phyloP scores from a whole-genome alignment of 1,140 invertebrate genomes.

The Danaus melanippus region DNA sequence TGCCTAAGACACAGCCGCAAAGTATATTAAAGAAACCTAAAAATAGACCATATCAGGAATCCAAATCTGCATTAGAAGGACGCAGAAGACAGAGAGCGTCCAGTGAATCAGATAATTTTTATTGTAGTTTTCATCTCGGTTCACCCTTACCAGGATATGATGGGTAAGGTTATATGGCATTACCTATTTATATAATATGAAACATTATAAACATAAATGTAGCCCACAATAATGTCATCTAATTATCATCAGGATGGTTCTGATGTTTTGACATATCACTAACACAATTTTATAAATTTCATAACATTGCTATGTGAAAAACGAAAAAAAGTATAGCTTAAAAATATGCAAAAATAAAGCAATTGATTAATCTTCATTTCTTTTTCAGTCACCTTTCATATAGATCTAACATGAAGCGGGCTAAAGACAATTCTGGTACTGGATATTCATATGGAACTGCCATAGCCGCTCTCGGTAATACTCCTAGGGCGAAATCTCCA shows the following conservation, averaged over 20 bases:
- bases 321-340: too few species aligned
- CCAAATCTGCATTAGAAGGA: constrained; percentile 39
- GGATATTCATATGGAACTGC: constrained; percentile 59
- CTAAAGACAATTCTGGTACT: constrained; percentile 59
- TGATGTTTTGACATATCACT: too few species aligned
- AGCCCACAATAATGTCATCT: too few species aligned
- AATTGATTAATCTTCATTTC: background rate
- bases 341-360: too few species aligned
- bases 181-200: constrained; percentile 7
- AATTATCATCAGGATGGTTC: too few species aligned
- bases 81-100: constrained; percentile 55
- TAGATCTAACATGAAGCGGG: constrained; percentile 52
- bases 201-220: background rate
- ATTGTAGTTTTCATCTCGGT: constrained; percentile 43
- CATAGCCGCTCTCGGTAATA: constrained; percentile 31
- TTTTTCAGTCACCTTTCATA: constrained; percentile 44
- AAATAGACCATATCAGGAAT: constrained; percentile 41
- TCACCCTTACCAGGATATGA: constrained; percentile 50
- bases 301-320: too few species aligned
- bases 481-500: constrained; percentile 22
- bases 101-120: constrained; percentile 63
- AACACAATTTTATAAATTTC: too few species aligned
- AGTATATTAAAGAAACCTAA: constrained; percentile 65
- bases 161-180: constrained; percentile 40
- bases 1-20: constrained; percentile 48